Evolutionary conservation across 2,113 vertebrate genomes (phyloP), one percentile per base, ranked within the genome.

Genomic region (Syrrhaptes paradoxus): DNA sequence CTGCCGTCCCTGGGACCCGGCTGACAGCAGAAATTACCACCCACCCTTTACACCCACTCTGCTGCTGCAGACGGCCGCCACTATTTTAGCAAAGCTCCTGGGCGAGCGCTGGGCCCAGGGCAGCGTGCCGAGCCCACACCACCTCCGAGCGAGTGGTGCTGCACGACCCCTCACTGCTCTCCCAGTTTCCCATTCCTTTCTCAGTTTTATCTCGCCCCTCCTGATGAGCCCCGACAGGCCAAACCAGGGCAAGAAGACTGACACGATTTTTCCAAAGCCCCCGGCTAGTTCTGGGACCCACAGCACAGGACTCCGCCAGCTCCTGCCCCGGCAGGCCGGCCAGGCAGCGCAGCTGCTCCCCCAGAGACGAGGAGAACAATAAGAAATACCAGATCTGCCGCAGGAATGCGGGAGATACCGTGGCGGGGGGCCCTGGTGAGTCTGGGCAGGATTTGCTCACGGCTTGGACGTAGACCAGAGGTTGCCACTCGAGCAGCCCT

Each of bases 361-460:
- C 82, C 62, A 22, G 93, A 80, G 96, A 84, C 65, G 13, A 13
- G 43, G 55, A 91, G 87, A 94, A 96, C 96, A 96, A 96, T 96
- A 77, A 54, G 80, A 93, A 95, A 96, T 95, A 91, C 87, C 96
- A 96, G 81, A 32, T 77, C 68, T 10, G 76, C 96, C 95, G 63
- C 96, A 96, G 95, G 96, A 96, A 96, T 91, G 96, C 51, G 46
- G 87, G 91, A 94, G 93, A 96, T 91, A 89, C n/a, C 43, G 76
- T 34, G 91, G 93, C 80, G 51, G 95, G 93, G 73, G 93, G 87
- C 73, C 91, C 77, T 46, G 81, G 79, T 29, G 63, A 49, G 80
- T 16, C 84, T 31, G 76, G 77, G 84, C 61, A 85, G 80, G 65
- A 10, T 74, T 95, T 43, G 84, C 84, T 93, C 87, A 78, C 43